These are phyloP conservation scores for Drosophila gunungcola DNA, from an alignment of 1,140 invertebrate genomes.

Conservation along the genomic window DNA sequence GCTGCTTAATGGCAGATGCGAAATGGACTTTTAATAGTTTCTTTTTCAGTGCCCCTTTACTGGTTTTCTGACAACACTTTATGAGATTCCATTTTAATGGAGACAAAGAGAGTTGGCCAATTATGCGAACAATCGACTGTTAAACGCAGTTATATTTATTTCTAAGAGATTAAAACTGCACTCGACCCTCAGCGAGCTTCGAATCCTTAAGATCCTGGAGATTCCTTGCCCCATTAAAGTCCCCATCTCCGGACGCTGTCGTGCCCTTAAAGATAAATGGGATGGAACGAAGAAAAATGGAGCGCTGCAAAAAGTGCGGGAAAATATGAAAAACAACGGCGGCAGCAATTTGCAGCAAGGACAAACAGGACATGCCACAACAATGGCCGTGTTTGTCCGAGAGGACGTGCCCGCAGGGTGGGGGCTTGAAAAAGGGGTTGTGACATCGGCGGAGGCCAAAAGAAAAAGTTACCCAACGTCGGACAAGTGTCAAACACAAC, in stretches of 20 bases:
- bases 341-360: slow-evolving; percentile 70
- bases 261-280: slow-evolving; percentile 52
- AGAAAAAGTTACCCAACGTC: slow-evolving; percentile 58
- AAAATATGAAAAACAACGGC: slow-evolving; percentile 47
- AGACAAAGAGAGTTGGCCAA: slow-evolving; percentile 39
- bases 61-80: slow-evolving; percentile 17
- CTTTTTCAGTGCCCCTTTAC: background rate
- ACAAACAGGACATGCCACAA: slow-evolving; percentile 70
- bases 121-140: slow-evolving; percentile 57
- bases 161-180: slow-evolving; percentile 46
- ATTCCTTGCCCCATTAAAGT: slow-evolving; percentile 25
- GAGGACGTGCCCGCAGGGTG: slow-evolving; percentile 45
- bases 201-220: slow-evolving; percentile 6
- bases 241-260: slow-evolving; percentile 5
- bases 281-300: slow-evolving; percentile 42
- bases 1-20: too few species aligned
- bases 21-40: background rate
- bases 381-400: slow-evolving; percentile 67
- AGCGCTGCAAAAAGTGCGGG: slow-evolving; percentile 44
- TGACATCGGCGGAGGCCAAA: background rate
- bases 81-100: slow-evolving; percentile 42
- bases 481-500: slow-evolving; percentile 60
- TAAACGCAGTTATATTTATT: slow-evolving; percentile 65
- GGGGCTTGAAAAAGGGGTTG: background rate
- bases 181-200: slow-evolving; percentile 9